These are phyloP conservation scores for Byasa hedistus DNA, from an alignment of 2,888 invertebrate species.

Conservation along the genomic window DNA sequence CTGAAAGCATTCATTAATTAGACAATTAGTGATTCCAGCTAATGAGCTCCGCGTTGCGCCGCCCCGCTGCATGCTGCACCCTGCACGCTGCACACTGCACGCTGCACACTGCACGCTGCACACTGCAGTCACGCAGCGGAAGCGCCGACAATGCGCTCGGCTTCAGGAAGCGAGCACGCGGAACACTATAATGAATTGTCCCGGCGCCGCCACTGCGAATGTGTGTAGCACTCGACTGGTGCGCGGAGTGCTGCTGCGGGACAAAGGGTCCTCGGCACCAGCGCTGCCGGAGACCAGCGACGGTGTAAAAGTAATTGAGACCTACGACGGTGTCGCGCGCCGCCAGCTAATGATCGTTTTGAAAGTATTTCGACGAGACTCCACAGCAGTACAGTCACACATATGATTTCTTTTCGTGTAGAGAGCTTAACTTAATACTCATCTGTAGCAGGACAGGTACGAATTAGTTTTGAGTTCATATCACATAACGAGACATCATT, in stretches of 20 bases:
- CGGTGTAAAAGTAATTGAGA: no score
- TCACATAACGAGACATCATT: no score
- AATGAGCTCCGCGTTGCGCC: conserved; percentile 12
- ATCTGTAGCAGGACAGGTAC: no score
- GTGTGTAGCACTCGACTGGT: background rate
- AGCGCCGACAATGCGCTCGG: conserved; percentile 16
- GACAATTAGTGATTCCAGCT: conserved; percentile 25
- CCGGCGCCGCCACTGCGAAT: conserved; percentile 1
- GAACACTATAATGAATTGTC: conserved; percentile 27
- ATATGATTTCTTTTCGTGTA: no score
- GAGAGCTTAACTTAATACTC: no score
- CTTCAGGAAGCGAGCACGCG: conserved; percentile 22
- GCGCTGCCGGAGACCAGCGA: background rate
- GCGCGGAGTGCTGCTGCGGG: conserved; percentile 12
- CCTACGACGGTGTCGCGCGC: no score
- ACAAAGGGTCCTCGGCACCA: conserved; percentile 21
- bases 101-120: no score
- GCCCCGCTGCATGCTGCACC: background rate
- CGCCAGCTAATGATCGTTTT: no score
- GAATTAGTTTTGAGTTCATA: no score
- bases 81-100: no score
- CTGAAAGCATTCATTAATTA: conserved; percentile 25
- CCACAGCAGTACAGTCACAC: no score
- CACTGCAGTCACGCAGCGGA: background rate
- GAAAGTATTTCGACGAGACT: no score